These are phyloP conservation scores for Myotis findleyi DNA, from an alignment of 2,797 vertebrate genomes.

Conservation along the genomic window DNA sequence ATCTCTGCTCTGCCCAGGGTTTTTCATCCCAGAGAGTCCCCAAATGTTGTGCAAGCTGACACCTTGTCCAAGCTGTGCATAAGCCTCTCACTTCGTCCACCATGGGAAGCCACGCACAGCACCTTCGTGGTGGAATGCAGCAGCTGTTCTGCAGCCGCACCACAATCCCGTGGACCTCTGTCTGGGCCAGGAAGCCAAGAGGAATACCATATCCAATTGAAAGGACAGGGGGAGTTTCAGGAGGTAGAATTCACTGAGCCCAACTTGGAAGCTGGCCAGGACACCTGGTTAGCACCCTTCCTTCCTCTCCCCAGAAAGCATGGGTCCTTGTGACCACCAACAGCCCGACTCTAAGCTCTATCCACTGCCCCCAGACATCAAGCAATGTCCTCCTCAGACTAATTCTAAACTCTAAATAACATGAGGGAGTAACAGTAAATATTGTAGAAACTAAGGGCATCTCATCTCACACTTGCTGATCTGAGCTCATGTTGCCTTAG, in stretches of 20 bases:
- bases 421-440: not conserved
- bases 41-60: slow-evolving; percentile 76
- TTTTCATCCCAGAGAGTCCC: slow-evolving; percentile 70
- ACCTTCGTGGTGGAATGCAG: slow-evolving; percentile 69
- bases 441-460: not conserved
- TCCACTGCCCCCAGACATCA: not conserved
- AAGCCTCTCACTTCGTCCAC: slow-evolving; percentile 65
- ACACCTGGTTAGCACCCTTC: slow-evolving; percentile 76
- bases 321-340: slow-evolving; percentile 57
- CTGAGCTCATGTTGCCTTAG: not conserved
- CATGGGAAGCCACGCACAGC: slow-evolving; percentile 56
- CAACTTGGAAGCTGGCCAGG: slow-evolving; percentile 68
- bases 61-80: slow-evolving; percentile 67
- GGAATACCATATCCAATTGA: slow-evolving; percentile 76
- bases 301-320: slow-evolving; percentile 56
- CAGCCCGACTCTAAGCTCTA: not conserved
- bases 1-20: slow-evolving; percentile 60
- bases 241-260: slow-evolving; percentile 69
- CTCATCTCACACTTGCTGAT: not conserved
- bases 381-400: not conserved
- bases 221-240: slow-evolving; percentile 63
- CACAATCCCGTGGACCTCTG: slow-evolving; percentile 52
- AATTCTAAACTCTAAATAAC: slow-evolving; percentile 18
- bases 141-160: slow-evolving; percentile 74
- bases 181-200: slow-evolving; percentile 69